Evolutionary conservation across 2,113 vertebrate species (phyloP), one percentile per base, ranked within the genome.

Genomic region (Dunckerocampus dactyliophorus): DNA sequence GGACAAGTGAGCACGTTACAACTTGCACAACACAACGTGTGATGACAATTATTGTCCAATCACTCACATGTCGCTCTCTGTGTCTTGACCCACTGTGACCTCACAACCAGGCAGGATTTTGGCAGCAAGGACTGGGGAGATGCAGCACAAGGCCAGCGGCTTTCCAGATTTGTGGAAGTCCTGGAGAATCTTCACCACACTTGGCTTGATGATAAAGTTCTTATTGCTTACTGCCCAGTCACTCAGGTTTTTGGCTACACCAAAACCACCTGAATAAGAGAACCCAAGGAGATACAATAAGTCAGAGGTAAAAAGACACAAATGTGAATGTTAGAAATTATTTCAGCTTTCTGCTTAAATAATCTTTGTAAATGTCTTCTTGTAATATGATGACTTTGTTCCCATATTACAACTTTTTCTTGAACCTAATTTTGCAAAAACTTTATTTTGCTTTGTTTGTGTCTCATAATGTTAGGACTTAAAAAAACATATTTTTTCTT

Each of bases 161-260:
- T 95, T 95, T 37, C 84, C 84, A 15, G 92, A 91, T 47, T 87
- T 58, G 0, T 93, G 92, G 77, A 95, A 95, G 2, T 62, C 89
- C 81, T 84, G 90, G 63, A 95, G 85, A 19, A 87, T n/a, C 0
- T 74, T 88, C 74, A 94, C 92, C 22, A 94, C 69, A 0, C 85
- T 73, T 6, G 85, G 79, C 55, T 71, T 79, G 46, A 95, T 0
- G 0, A 70, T 83, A 76, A 83, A 95, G 53, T 92, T 80, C 72
- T 93, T 95, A 21, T 91, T 93, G 47, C 94, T 86, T 2, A 88
- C 88, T 20, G 92, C 94, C 93, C 92, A 95, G 65, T 92, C 86
- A 47, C 88, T 86, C 83, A 98, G 83, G 85, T 99, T 98, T 87
- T 99, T 98, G 47, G 95, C 95, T 31, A 92, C 96, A 17, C 96